Conservation (phyloP, 2,797 vertebrate genomes). For the Coccyzus lansbergi region DNA sequence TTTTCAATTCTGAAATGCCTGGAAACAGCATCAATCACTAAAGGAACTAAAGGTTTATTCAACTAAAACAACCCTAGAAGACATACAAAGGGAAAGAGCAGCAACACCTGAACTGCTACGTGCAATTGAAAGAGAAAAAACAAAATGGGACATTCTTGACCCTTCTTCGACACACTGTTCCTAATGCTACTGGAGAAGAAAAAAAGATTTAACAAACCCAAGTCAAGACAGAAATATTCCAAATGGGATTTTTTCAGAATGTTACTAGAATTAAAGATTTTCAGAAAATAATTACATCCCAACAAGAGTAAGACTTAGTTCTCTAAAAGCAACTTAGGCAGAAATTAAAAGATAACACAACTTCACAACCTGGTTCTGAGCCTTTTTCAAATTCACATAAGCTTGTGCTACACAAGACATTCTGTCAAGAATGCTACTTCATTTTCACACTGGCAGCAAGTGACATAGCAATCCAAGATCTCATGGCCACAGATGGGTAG, state of each 20-base stretch:
- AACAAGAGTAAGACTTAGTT: not conserved
- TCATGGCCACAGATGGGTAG: not conserved
- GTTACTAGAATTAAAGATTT: not conserved
- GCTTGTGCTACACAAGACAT: not conserved
- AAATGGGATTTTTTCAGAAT: not conserved
- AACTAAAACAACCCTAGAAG: not conserved
- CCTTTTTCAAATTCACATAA: not conserved
- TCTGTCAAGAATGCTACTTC: not conserved
- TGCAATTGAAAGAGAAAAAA: not conserved
- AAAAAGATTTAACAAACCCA: not conserved
- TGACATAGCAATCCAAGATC: not conserved
- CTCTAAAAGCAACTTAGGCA: not conserved
- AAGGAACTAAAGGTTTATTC: not conserved
- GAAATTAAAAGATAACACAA: not conserved
- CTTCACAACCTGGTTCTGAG: not conserved
- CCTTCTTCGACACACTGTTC: not conserved
- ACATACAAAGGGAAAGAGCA: not conserved
- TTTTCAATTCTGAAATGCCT: not conserved
- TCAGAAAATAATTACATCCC: not conserved
- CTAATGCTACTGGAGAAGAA: not conserved
- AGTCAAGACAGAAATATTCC: not conserved
- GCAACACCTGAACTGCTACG: not conserved
- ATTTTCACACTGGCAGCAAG: not conserved
- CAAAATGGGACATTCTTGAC: rapidly evolving
- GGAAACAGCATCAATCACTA: too few relatives aligned